Evolutionary conservation across 64 coral and sea anemone genomes (phyloP).

Genomic region (Montipora efflorescens): DNA sequence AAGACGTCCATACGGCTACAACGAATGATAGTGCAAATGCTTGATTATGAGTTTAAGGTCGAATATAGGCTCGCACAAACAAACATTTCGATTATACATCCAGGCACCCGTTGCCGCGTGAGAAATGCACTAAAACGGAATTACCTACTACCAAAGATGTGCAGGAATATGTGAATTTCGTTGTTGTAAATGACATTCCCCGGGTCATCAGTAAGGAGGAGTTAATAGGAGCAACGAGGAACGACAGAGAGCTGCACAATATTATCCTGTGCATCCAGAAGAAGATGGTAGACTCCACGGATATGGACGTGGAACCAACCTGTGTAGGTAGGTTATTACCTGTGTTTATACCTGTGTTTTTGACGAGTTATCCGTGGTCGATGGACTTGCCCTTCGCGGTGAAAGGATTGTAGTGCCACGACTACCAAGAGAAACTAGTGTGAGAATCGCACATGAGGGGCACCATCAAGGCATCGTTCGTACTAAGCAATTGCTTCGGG

Average conservation of each 20-base stretch:
- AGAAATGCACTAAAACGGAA: slow-evolving; percentile 13
- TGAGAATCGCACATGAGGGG: slow-evolving; percentile 41
- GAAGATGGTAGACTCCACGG: neutral
- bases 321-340: too few relatives aligned
- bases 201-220: slow-evolving; percentile 17
- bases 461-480: slow-evolving; percentile 39
- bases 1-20: slow-evolving; percentile 20
- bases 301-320: neutral
- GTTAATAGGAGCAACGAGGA: neutral
- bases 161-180: slow-evolving; percentile 14
- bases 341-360: neutral
- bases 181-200: neutral
- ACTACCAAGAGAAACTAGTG: neutral
- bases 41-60: slow-evolving; percentile 38
- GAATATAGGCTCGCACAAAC: slow-evolving; percentile 46
- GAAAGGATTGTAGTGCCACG: slow-evolving; percentile 53
- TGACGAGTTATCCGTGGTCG: slow-evolving; percentile 1
- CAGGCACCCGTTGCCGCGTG: slow-evolving; percentile 15
- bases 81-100: slow-evolving; percentile 54
- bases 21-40: slow-evolving; percentile 19
- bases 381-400: slow-evolving; percentile 49
- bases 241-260: neutral
- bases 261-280: neutral
- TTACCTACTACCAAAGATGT: slow-evolving; percentile 26
- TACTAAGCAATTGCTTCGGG: slow-evolving; percentile 40